Evolutionary conservation across 2,888 invertebrate species (phyloP), one percentile per base, ranked within the genome.

Genomic region (Lasioglossum villosulum): DNA sequence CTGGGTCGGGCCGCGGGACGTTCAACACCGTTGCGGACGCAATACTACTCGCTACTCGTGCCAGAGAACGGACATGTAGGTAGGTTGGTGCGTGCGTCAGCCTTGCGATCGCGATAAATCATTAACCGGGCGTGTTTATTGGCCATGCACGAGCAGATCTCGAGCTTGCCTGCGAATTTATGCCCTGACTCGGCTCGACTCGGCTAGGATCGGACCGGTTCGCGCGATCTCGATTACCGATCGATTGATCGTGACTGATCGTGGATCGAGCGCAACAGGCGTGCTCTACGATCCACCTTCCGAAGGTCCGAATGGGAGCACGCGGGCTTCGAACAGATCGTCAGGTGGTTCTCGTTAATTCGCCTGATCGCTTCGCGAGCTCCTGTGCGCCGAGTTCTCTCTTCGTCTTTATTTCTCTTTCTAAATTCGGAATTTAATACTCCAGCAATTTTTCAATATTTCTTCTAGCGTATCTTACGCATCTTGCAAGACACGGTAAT

Each of bases 51-150:
- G 63, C 63, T n/a, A 63, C 63, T 14, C 16, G 30, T 30, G 66
- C 66, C 23, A 34, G 66, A 34, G 34, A 30, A 10, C 34, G 74
- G 39, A 59, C 45, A n/a, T 23, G 63, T 68, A 59, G 37, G 71
- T 76, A 77, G 52, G 73, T 63, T 52, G 12, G 76, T 75, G 70
- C 63, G 78, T 81, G 79, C 83, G 79, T 86, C 80, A 82, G 78
- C 80, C 73, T 19, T 45, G 72, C 77, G 83, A 84, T 78, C 84
- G 75, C 82, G 85, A 86, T 89, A 89, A 90, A 90, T 90, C 86
- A 89, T 89, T 90, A 89, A 78, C 73, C 89, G 74, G 90, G 86
- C 89, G 89, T 83, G 86, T 86, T 90, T 88, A 89, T 90, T 90
- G 89, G 82, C 83, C 86, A 90, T 88, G 90, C 90, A 79, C 84